These are phyloP conservation scores for Microplitis mediator DNA, from an alignment of 1,140 invertebrate genomes.

Conservation along the genomic window DNA sequence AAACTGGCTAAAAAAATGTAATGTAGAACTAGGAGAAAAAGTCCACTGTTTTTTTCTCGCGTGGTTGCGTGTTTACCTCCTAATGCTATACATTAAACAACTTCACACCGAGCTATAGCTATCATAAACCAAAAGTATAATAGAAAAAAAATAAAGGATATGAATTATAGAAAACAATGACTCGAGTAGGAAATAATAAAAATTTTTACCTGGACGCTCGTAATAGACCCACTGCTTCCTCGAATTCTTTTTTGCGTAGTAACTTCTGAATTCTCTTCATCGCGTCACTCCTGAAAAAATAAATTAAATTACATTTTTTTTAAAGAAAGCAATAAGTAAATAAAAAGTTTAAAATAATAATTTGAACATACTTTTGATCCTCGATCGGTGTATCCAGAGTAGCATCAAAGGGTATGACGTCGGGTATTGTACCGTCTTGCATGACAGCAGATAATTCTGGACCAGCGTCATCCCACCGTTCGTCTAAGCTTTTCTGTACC, in stretches of 20 bases:
- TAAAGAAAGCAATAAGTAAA: not conserved
- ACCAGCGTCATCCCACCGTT: constrained; percentile 75
- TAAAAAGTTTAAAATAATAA: constrained; percentile 11
- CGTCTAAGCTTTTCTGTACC: constrained; percentile 58
- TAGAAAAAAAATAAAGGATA: not conserved
- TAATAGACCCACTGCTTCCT: constrained; percentile 80
- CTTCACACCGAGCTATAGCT: no score
- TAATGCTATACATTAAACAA: no score
- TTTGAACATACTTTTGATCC: constrained; percentile 79
- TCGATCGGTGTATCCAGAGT: constrained; percentile 82
- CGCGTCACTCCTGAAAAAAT: constrained; percentile 74
- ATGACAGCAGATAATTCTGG: constrained; percentile 76
- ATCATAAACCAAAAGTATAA: no score
- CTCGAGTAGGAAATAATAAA: constrained; percentile 1
- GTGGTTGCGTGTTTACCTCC: no score
- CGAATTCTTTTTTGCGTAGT: constrained; percentile 72
- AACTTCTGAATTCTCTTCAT: constrained; percentile 85
- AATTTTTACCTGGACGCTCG: constrained; percentile 78
- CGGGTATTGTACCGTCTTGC: constrained; percentile 62
- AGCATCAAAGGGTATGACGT: constrained; percentile 84
- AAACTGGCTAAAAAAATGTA: no score
- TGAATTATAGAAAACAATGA: constrained; percentile 5
- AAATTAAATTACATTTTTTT: constrained; percentile 22
- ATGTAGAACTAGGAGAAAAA: no score
- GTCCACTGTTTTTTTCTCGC: no score